Conservation (phyloP, 2,888 invertebrate species). For the Cyclophora albipunctata region DNA sequence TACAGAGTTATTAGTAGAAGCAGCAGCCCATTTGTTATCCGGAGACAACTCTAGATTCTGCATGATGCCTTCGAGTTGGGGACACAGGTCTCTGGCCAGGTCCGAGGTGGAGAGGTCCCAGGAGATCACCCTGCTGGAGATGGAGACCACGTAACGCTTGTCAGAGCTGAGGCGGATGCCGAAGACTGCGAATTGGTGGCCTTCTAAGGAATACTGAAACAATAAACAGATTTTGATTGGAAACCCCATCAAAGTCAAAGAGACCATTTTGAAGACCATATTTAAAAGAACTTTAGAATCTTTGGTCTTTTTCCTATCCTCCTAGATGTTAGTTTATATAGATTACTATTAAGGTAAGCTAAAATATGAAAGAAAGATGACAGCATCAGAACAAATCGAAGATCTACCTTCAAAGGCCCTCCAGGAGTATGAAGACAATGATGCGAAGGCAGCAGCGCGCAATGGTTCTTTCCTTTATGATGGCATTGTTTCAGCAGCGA, state of each 20-base stretch:
- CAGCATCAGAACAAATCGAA: not conserved
- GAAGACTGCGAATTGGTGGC: slow-evolving; percentile 98
- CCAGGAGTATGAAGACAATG: slow-evolving; percentile 99
- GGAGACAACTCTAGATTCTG: slow-evolving; percentile 93
- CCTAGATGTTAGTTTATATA: too few relatives aligned
- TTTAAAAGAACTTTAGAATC: not conserved
- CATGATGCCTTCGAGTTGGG: slow-evolving; percentile 95
- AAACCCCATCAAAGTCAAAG: too few relatives aligned
- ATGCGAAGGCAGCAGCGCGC: slow-evolving; percentile 92
- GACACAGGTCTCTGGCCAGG: slow-evolving; percentile 93
- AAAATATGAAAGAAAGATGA: too few relatives aligned
- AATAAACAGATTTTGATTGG: too few relatives aligned
- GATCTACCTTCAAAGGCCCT: slow-evolving; percentile 90
- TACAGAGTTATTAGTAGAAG: slow-evolving; percentile 97
- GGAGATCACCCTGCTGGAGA: slow-evolving; percentile 96
- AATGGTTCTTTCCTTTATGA: slow-evolving; percentile 89
- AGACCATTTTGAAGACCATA: not conserved
- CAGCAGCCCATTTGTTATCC: slow-evolving; percentile 96
- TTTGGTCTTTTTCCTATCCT: too few relatives aligned
- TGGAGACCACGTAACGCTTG: slow-evolving; percentile 94
- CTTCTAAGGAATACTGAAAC: slow-evolving; percentile 93
- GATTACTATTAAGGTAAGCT: too few relatives aligned
- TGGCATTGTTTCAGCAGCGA: slow-evolving; percentile 94
- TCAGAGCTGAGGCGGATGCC: slow-evolving; percentile 93
- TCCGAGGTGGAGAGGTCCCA: slow-evolving; percentile 98